Conservation (phyloP, 2,888 invertebrate genomes). For the Ceramica pisi region DNA sequence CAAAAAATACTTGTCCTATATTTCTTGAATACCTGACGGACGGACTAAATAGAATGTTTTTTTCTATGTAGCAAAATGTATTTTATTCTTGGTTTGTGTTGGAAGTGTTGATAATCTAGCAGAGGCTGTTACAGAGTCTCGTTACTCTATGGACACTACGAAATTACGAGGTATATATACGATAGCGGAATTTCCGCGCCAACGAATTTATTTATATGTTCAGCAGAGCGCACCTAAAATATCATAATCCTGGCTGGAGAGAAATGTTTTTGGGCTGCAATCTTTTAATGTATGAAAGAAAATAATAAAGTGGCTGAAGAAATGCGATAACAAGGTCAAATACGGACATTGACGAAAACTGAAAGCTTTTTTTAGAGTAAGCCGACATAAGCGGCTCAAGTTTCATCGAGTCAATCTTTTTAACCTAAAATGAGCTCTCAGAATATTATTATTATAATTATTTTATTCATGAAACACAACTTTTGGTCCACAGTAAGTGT, state of each 20-base stretch:
- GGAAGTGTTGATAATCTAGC: background rate
- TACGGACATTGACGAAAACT: background rate
- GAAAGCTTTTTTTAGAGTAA: background rate
- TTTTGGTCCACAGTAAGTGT: too few relatives aligned
- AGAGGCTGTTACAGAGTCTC: background rate
- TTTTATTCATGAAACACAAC: too few relatives aligned
- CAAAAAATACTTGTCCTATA: too few relatives aligned
- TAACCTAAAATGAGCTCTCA: too few relatives aligned
- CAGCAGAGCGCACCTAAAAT: conserved; percentile 42
- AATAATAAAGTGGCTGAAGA: conserved; percentile 5
- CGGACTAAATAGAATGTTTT: too few relatives aligned
- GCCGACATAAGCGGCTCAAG: conserved; percentile 1
- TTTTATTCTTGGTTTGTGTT: too few relatives aligned
- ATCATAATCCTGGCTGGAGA: conserved; percentile 9
- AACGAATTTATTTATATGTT: conserved; percentile 42
- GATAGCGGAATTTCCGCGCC: conserved; percentile 42
- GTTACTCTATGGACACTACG: background rate
- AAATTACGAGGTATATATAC: background rate
- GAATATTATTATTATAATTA: too few relatives aligned
- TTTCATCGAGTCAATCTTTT: background rate
- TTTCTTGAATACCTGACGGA: too few relatives aligned
- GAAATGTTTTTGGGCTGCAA: conserved; percentile 3
- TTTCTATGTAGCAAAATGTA: too few relatives aligned
- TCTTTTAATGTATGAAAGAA: conserved; percentile 20
- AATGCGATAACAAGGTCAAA: background rate